Evolutionary conservation across 2,888 invertebrate genomes (phyloP), one percentile per base, ranked within the genome.

Genomic region (Eupithecia inturbata): DNA sequence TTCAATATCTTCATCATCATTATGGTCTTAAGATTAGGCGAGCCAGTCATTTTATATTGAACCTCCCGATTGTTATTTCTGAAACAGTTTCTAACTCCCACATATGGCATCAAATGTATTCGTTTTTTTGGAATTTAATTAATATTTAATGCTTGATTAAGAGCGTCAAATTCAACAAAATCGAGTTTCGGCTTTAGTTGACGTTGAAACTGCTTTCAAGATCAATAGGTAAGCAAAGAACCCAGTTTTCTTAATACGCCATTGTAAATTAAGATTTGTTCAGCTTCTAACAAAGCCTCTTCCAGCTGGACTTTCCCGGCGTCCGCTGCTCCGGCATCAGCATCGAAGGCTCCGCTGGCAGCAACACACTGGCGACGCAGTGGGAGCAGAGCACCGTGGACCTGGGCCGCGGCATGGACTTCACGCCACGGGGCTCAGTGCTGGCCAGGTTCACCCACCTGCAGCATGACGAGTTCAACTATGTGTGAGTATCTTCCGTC

Each of bases 321-420:
- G 84, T 94, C 79, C 95, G 95, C 16, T 95, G 97, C 9, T 91
- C 95, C 0, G 95, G 95, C 0, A 81, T 96, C 1, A 88, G 95
- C 78, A 84, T 97, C 14, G 88, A 93, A 62, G 90, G 95, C 1
- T 82, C 91, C 19, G 95, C 95, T 0, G 95, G 95, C 0, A 82
- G 85, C 19, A 96, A 97, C 89, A 87, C 89, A 0, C 79, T 98
- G 57, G 90, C 91, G 75, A 97, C 97, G 0, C 96, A 96, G 90
- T 98, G 98, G 98, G 96, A 97, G 92, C 96, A 97, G 89, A 96
- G 97, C 73, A 96, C 96, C 68, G 95, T 98, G 79, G 97, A 98
- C 84, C 88, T 98, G 53, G 96, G 96, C 0, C 95, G 97, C 1
- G 98, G 98, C 0, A 95, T 98, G 85, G 98, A 98, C 91, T 98